Evolutionary conservation across 2,797 vertebrate species (phyloP).

Genomic region (Enteromius trimaculatus): DNA sequence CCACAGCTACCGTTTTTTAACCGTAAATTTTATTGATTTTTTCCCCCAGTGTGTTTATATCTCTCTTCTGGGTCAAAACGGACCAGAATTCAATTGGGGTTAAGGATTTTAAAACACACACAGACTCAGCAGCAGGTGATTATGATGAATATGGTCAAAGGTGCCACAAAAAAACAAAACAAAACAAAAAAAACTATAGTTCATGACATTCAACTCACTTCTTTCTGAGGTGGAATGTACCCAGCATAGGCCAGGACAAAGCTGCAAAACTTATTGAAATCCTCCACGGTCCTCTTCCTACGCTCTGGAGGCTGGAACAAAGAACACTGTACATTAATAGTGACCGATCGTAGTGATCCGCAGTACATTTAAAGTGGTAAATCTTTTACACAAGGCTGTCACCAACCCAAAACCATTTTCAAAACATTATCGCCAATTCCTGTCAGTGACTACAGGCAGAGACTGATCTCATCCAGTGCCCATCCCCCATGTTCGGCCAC

Average conservation of each 20-base stretch:
- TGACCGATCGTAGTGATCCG: background rate
- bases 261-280: slow-evolving; percentile 67
- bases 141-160: background rate
- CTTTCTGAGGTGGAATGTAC: slow-evolving; percentile 62
- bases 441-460: background rate
- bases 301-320: slow-evolving; percentile 50
- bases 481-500: slow-evolving; percentile 35
- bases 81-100: background rate
- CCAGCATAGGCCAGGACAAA: slow-evolving; percentile 66
- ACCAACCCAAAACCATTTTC: background rate
- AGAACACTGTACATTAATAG: background rate
- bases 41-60: background rate
- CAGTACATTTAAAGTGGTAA: background rate
- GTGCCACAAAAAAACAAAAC: background rate
- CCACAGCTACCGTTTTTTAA: too few species aligned
- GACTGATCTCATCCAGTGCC: slow-evolving; percentile 1
- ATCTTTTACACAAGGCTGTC: background rate
- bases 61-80: background rate
- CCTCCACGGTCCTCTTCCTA: slow-evolving; percentile 64
- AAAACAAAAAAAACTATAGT: background rate
- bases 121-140: background rate
- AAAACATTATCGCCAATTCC: background rate
- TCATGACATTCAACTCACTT: slow-evolving; percentile 47
- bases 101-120: background rate
- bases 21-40: too few species aligned